Conservation (phyloP, 1,140 invertebrate genomes). For the Hestina assimilis region DNA sequence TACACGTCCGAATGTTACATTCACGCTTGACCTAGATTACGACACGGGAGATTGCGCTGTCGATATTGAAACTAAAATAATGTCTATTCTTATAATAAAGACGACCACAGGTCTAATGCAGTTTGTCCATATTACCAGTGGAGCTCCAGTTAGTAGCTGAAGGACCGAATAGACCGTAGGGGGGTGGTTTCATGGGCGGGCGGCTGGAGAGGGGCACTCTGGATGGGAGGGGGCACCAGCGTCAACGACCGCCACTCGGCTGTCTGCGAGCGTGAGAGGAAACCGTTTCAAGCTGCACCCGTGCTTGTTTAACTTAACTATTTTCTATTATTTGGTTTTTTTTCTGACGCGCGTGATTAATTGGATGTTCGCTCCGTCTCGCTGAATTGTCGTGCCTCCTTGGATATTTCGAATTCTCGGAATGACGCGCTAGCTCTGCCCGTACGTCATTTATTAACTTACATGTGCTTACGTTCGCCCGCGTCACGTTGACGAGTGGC, state of each 20-base stretch:
- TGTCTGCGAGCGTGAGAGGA: conserved; percentile 55
- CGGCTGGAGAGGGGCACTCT: conserved; percentile 55
- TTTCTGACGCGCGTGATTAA: conserved; percentile 12
- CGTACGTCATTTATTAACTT: conserved; percentile 16
- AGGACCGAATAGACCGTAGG: conserved; percentile 36
- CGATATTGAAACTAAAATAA: conserved; percentile 31
- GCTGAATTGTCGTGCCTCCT: conserved; percentile 6
- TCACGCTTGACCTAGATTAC: conserved; percentile 28
- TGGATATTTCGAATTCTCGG: conserved; percentile 5
- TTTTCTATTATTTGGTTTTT: conserved; percentile 13
- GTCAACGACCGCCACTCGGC: conserved; percentile 73
- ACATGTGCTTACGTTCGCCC: conserved; percentile 30
- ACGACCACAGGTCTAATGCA: not conserved
- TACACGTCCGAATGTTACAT: conserved; percentile 8
- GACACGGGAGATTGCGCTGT: conserved; percentile 29
- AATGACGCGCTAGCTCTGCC: conserved; percentile 4
- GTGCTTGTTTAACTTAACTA: conserved; percentile 23
- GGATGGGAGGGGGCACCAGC: conserved; percentile 48
- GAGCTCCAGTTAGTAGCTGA: too few relatives aligned
- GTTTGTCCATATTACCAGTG: not conserved
- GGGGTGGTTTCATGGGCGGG: conserved; percentile 59
- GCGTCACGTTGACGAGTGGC: conserved; percentile 43
- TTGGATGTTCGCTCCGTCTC: conserved; percentile 5
- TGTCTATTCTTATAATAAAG: conserved; percentile 2
- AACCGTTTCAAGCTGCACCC: conserved; percentile 38